Percentiles rank a stretch among this genome's conserved stretches.
Conservation (phyloP, 2,888 invertebrate genomes). For the Corythucha ciliata region DNA sequence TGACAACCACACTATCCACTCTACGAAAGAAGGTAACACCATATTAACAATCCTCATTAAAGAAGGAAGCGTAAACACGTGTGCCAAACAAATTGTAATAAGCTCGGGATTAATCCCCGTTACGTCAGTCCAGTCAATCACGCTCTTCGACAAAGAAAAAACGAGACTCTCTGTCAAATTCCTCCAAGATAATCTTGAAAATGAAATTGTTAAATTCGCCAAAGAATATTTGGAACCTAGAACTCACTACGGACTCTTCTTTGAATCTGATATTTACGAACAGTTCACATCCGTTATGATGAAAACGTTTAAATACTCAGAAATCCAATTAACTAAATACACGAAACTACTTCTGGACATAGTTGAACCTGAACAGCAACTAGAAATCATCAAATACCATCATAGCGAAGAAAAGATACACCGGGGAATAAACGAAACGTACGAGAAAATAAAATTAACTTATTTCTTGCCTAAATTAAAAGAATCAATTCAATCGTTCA, state of each 20-base stretch:
- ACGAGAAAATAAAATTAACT: background rate
- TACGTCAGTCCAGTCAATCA: too few relatives aligned
- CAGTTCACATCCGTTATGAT: background rate
- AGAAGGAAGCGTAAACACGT: background rate
- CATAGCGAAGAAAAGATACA: slow-evolving; percentile 2
- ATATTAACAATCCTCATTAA: background rate
- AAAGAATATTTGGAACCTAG: background rate
- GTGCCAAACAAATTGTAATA: background rate
- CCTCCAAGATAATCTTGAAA: background rate
- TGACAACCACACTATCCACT: background rate
- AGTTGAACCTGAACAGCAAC: background rate
- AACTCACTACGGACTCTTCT: background rate
- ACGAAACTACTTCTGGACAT: slow-evolving; percentile 1
- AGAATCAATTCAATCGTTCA: background rate
- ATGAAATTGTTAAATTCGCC: background rate
- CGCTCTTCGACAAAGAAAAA: background rate
- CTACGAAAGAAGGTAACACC: background rate
- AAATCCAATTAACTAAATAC: slow-evolving; percentile 11
- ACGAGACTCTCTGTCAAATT: background rate
- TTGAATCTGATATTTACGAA: background rate
- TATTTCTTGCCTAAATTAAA: slow-evolving; percentile 11
- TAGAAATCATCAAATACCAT: background rate
- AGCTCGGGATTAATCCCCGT: too few relatives aligned
- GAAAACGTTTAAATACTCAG: background rate
- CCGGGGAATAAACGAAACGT: background rate